Base-by-base conservation (phyloP, 1,140 invertebrate genomes). In the Campoletis sonorensis region DNA sequence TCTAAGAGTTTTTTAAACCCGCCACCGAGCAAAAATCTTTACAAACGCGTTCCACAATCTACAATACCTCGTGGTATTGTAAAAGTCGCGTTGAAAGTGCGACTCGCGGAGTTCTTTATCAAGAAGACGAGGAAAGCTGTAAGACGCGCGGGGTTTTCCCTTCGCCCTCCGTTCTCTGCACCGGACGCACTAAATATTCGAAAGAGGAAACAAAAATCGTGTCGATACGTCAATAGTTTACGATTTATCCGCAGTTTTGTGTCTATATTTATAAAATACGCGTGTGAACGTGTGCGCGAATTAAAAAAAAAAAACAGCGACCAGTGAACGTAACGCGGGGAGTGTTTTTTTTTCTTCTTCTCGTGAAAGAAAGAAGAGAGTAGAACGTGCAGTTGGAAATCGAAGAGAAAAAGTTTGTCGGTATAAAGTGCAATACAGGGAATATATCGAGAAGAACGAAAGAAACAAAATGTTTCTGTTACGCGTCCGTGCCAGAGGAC, bases 401-500 rank as follows among this genome's bases (percentile, higher is more conserved):
- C 16, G n/a, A 54, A n/a, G 51, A 54, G 16, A 54, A 54, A 54
- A 54, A 54, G 51, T 54, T 54, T 54, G 16, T 54, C 18, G 51
- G 51, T n/a, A n/a, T n/a, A 54, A 54, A 18, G 51, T 54, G 51
- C 51, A 54, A 54, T 54, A 54, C 16, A 64, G 61, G 23, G 21
- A 64, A 64, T 15, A 64, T 15, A 64, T 18, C 4, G n/a, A 26
- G 61, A 64, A 26, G 23, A 64, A 27, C 27, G n/a, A 23, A 64
- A 27, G 18, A 54, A 54, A 13, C 13, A 61, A 61, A 78, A 78
- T 78, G 76, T 78, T 51, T 78, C 61, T 61, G 5, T 21, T 64
- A 78, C 76, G 76, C 61, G 76, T 78, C 21, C 58, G 76, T 64
- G 76, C 76, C 58, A 78, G 76, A 78, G 51, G 76, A 45, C 76